Evolutionary conservation across 1,140 invertebrate genomes (phyloP), one percentile per base, ranked within the genome.

Genomic region (Triops cancriformis): DNA sequence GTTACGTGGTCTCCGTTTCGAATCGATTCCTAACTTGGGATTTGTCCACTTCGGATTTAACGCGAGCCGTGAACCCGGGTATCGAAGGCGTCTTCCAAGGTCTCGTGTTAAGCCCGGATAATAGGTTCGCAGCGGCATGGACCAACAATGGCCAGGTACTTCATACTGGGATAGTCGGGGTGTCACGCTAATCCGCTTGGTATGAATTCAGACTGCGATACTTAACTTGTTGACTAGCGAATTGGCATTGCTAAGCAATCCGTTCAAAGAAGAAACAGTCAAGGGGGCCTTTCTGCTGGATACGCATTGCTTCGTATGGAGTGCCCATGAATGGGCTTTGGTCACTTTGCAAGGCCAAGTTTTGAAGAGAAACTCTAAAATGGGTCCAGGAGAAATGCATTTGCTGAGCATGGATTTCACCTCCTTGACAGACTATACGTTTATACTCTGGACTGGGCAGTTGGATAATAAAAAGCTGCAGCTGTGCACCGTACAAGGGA

Each of bases 11-110:
- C 0, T 97, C 96, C 7, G 95, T 98, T 82, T 98, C 97, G 1
- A 99, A 98, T 82, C 91, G 94, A 82, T 96, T 99, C 80, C 96
- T 99, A 78, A 98, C 97, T 18, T 99, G 96, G 92, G 97, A 99
- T 86, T 85, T 98, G 14, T 93, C 93, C 26, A 96, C 95, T 0
- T 96, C 95, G 79, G 96, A 98, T 86, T 87, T 98, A 82, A 92
- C 94, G 0, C 86, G 94, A 76, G 93, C 97, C 83, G 91, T 98
- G 0, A 94, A 93, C 86, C 96, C 96, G 0, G 85, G 87, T 14
- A 87, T 89, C 45, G 83, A 86, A 77, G 83, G 82, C 11, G 79
- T 80, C 23, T 78, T 79, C 45, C 77, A 79, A 84, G 93, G 95
- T 82, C 85, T 99, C 73, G 91, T 93, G n/a, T 86, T 99, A 9